These are phyloP conservation scores for Sarcophilus harrisii DNA, from an alignment of 2,797 vertebrate species.

Conservation along the genomic window DNA sequence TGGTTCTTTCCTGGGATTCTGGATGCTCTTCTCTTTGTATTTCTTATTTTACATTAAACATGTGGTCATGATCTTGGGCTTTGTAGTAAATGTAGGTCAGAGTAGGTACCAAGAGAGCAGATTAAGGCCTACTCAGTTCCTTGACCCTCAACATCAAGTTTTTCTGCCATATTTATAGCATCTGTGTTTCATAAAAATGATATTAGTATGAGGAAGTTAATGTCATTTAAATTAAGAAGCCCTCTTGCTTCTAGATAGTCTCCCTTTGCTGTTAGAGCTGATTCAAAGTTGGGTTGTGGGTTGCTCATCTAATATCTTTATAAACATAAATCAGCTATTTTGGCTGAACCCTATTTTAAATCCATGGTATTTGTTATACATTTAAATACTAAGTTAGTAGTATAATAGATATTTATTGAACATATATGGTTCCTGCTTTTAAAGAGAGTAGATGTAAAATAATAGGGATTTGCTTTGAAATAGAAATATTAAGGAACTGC, in stretches of 20 bases:
- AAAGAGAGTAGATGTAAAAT: neutral
- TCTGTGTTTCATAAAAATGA: conserved; percentile 10
- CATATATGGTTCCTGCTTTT: neutral
- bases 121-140: conserved; percentile 6
- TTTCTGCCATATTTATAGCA: neutral
- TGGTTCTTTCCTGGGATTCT: accelerated
- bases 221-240: neutral
- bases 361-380: neutral
- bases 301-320: neutral
- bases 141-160: neutral
- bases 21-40: accelerated
- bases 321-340: neutral
- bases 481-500: neutral
- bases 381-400: neutral
- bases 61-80: accelerated
- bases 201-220: neutral
- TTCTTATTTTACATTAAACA: neutral
- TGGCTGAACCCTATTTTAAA: neutral
- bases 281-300: neutral
- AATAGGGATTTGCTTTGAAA: neutral
- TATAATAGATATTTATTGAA: neutral
- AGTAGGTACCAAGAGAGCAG: neutral
- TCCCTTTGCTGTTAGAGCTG: neutral
- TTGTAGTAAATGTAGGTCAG: conserved; percentile 2
- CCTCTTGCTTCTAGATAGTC: neutral